These are phyloP conservation scores for Chrysina gloriosa DNA, from an alignment of 2,888 invertebrate species.

Conservation along the genomic window DNA sequence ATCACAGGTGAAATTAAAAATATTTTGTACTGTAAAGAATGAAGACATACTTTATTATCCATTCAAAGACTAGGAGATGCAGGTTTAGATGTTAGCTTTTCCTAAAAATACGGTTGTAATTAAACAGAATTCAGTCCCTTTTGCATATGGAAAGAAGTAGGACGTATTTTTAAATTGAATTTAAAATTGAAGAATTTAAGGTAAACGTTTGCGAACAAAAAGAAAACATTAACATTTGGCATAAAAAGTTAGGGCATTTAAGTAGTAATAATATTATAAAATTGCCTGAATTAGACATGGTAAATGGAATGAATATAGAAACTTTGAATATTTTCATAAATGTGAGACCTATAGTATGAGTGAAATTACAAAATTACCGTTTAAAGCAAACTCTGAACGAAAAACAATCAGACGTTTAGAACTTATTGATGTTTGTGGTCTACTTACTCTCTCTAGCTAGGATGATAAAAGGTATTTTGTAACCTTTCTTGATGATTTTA, in stretches of 20 bases:
- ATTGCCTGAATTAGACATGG: neutral
- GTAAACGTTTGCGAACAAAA: neutral
- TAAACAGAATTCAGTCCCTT: neutral
- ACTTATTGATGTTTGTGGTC: constrained; percentile 42
- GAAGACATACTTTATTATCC: constrained; percentile 3
- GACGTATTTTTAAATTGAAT: constrained; percentile 1
- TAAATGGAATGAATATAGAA: neutral
- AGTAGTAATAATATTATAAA: neutral
- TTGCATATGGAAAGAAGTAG: neutral
- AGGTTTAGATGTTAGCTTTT: constrained; percentile 1
- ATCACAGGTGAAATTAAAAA: constrained; percentile 5
- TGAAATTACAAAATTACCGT: constrained; percentile 32
- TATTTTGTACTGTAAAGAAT: neutral
- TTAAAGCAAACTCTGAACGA: constrained; percentile 4
- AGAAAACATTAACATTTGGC: too few relatives aligned
- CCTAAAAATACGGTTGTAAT: neutral
- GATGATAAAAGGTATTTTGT: constrained; percentile 40
- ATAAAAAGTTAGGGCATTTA: neutral
- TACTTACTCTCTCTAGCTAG: constrained; percentile 33
- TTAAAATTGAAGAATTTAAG: neutral
- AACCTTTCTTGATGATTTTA: constrained; percentile 43
- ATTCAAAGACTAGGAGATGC: neutral
- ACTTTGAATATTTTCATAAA: neutral
- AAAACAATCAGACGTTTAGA: constrained; percentile 33
- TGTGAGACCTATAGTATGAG: constrained; percentile 26